Conservation (phyloP, 2,888 invertebrate species). For the Parnassius mnemosyne region DNA sequence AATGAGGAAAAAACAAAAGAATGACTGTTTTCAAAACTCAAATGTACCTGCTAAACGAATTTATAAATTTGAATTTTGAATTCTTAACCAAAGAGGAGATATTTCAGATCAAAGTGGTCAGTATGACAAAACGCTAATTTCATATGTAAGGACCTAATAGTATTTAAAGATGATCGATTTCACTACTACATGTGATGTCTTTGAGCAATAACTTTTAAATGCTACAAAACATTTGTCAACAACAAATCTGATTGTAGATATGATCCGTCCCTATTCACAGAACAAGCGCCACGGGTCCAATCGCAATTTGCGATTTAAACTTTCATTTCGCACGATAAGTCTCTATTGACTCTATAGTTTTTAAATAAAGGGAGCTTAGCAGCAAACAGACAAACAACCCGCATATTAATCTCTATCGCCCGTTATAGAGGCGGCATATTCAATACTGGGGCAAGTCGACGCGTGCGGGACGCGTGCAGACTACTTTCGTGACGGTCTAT, state of each 20-base stretch:
- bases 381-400: slow-evolving; percentile 33
- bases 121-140: too few relatives aligned
- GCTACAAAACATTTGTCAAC: too few relatives aligned
- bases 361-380: slow-evolving; percentile 36
- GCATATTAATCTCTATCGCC: slow-evolving; percentile 30
- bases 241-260: not conserved
- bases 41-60: too few relatives aligned
- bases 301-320: slow-evolving; percentile 28
- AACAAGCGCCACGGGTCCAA: not conserved
- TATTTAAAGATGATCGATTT: too few relatives aligned
- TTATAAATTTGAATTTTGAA: too few relatives aligned
- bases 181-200: too few relatives aligned
- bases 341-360: slow-evolving; percentile 37
- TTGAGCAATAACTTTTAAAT: too few relatives aligned
- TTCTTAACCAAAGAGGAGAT: too few relatives aligned
- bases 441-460: slow-evolving; percentile 25
- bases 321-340: slow-evolving; percentile 29
- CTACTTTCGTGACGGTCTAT: slow-evolving; percentile 19
- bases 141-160: too few relatives aligned
- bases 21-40: too few relatives aligned
- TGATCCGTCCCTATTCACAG: not conserved
- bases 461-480: slow-evolving; percentile 34
- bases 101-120: too few relatives aligned
- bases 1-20: too few relatives aligned
- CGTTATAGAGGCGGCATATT: slow-evolving; percentile 27